Evolutionary conservation across 2,113 vertebrate genomes (phyloP), one percentile per base, ranked within the genome.

Genomic region (Heterotilapia buettikoferi): DNA sequence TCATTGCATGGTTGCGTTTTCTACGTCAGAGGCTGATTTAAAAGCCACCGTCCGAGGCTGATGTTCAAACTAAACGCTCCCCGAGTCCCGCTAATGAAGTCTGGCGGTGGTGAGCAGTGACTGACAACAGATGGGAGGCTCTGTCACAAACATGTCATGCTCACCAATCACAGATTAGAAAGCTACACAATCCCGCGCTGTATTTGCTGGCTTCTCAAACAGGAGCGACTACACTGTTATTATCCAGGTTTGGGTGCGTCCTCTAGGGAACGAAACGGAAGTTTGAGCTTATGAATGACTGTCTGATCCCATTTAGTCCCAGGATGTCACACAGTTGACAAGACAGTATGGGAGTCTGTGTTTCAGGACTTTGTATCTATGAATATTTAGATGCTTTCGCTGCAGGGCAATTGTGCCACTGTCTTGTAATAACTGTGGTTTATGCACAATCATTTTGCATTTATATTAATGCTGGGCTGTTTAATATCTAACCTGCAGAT

Each of bases 101-200:
- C 81, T 83, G 87, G 57, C 18, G 14, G 50, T 57, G 88, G 87
- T 38, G 84, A 29, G 73, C 68, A 26, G 29, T 79, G 86, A 90
- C 57, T 81, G 86, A 87, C 83, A 79, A 82, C 90, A 91, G 87
- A 90, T 86, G 89, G 93, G 82, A 79, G 66, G 59, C 78, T 87
- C 84, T 19, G 76, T 88, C 84, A 85, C 61, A 88, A 86, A 87
- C 61, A 73, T 83, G 84, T 61, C 82, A 80, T 43, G 26, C 45
- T 80, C 82, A 50, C 52, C 52, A 26, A 76, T 86, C 63, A 80
- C 84, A 90, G 86, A 92, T 79, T 24, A 80, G 78, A 79, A 85
- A 86, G 45, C 53, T 29, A 56, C 63, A 85, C 90, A 83, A n/a
- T 45, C n/a, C 50, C 36, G 14, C 29, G 26, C 36, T 40, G 21